phyloP scores from a whole-genome alignment of 2,113 vertebrate species.

The Mustela lutreola region DNA sequence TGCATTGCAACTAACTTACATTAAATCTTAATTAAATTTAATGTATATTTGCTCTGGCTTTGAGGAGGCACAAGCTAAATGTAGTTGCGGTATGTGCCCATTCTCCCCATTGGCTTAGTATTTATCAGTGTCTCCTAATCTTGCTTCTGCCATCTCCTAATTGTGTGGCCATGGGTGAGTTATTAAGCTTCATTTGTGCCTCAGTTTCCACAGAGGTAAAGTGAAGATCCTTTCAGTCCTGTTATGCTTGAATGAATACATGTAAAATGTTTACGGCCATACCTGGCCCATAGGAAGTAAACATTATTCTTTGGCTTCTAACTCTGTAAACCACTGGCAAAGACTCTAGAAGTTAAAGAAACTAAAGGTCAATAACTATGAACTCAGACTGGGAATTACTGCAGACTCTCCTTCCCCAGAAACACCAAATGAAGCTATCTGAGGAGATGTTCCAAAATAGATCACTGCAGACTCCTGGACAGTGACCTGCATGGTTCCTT shows the following conservation, averaged over 20 bases:
- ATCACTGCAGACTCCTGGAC: background rate
- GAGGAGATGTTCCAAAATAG: background rate
- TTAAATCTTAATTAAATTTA: background rate
- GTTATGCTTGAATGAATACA: background rate
- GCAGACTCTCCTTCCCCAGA: background rate
- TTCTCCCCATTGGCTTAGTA: background rate
- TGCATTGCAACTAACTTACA: background rate
- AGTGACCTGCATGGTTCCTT: background rate
- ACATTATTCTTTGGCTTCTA: background rate
- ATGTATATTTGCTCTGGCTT: background rate
- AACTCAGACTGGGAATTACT: background rate
- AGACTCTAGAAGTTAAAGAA: constrained; percentile 27
- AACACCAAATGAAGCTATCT: background rate
- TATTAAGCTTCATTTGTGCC: background rate
- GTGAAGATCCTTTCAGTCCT: background rate
- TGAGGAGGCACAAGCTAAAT: background rate
- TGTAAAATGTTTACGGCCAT: background rate
- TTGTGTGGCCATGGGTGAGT: background rate
- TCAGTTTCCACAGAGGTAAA: background rate
- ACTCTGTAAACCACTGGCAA: background rate
- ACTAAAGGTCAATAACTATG: background rate
- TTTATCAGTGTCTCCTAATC: background rate
- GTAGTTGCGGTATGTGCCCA: background rate
- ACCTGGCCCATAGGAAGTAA: background rate
- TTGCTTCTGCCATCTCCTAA: background rate